A percentile compares a stretch with the other conserved stretches of the same genome.
These are phyloP conservation scores for Notolabrus celidotus DNA, from an alignment of 2,797 vertebrate genomes.

Conservation along the genomic window DNA sequence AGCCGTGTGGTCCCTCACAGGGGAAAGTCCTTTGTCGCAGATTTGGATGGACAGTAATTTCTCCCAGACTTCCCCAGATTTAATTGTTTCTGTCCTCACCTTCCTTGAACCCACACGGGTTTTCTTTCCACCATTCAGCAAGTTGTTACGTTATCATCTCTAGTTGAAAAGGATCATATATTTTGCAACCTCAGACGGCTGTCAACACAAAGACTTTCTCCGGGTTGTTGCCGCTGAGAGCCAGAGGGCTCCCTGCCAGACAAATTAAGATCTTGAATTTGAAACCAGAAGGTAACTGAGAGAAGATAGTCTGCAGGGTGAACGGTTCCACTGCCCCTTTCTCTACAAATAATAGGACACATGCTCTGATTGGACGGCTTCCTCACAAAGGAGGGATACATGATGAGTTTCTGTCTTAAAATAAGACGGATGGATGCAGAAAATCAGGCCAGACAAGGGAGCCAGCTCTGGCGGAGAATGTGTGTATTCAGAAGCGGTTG, in stretches of 20 bases:
- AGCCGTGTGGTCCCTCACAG: constrained; percentile 5
- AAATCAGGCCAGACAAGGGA: constrained; percentile 23
- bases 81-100: constrained; percentile 36
- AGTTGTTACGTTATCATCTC: constrained; percentile 61
- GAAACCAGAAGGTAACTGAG: constrained; percentile 62
- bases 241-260: constrained; percentile 63
- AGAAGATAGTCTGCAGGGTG: constrained; percentile 26
- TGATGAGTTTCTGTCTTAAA: constrained; percentile 38
- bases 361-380: constrained; percentile 21
- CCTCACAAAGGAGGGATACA: constrained; percentile 25
- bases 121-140: constrained; percentile 36
- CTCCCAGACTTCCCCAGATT: constrained; percentile 34
- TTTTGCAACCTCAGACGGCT: constrained; percentile 62
- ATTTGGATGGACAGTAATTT: constrained; percentile 29
- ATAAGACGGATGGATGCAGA: constrained; percentile 26
- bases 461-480: constrained; percentile 16
- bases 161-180: constrained; percentile 55
- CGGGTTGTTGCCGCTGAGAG: constrained; percentile 34
- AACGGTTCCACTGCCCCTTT: constrained; percentile 14
- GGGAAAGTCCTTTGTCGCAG: constrained; percentile 6
- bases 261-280: constrained; percentile 69
- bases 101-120: constrained; percentile 10
- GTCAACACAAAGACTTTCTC: constrained; percentile 50
- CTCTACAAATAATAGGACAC: constrained; percentile 20
- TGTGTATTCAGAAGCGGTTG: constrained; percentile 28